Percentiles rank a stretch among this genome's conserved stretches.
Evolutionary conservation across 53 echinoderm and acorn worm species (phyloP).

Genomic region (Arbacia lixula): DNA sequence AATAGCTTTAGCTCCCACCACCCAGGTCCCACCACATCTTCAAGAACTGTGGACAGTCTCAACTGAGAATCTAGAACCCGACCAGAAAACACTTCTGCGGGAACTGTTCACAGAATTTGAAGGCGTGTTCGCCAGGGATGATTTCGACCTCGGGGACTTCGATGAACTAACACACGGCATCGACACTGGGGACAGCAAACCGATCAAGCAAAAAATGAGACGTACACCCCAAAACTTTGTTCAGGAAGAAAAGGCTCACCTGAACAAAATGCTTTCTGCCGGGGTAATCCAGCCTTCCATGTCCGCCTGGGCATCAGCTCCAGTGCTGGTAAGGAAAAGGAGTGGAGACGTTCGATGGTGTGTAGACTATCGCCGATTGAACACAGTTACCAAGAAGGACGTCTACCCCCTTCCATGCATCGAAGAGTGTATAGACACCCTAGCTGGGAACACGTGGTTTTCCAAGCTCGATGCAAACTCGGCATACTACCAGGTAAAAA

Average conservation of each 20-base stretch:
- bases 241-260: conserved; percentile 20
- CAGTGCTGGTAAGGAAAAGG: conserved; percentile 6
- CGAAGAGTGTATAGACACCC: conserved; percentile 65
- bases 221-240: conserved; percentile 57
- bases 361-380: conserved; percentile 52
- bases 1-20: no score
- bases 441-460: conserved; percentile 60
- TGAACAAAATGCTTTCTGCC: conserved; percentile 30
- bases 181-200: neutral
- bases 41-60: neutral
- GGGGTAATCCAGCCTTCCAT: conserved; percentile 3
- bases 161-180: neutral
- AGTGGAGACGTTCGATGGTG: conserved; percentile 19
- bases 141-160: neutral
- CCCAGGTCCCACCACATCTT: neutral
- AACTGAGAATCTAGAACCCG: neutral
- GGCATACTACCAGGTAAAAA: conserved; percentile 66
- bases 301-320: conserved; percentile 4
- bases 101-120: neutral
- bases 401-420: conserved; percentile 77
- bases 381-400: conserved; percentile 63
- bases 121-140: neutral
- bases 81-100: neutral
- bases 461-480: conserved; percentile 50
- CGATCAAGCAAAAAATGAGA: neutral